phyloP scores from a whole-genome alignment of 2,888 invertebrate genomes.

The Spilarctia lutea region DNA sequence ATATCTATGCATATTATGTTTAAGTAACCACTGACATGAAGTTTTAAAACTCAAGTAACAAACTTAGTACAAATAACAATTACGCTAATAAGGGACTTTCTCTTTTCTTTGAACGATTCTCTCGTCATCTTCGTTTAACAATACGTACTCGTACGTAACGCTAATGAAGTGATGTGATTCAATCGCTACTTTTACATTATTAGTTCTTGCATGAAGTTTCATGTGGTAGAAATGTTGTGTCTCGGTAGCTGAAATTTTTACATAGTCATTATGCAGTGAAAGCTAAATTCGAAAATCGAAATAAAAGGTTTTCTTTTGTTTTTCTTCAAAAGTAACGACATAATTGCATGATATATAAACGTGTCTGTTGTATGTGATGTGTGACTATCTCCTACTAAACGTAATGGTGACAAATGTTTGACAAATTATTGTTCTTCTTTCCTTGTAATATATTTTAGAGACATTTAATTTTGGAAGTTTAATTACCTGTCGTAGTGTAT shows the following conservation, averaged over 20 bases:
- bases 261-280: too few species aligned
- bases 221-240: constrained; percentile 5
- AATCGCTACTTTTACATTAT: constrained; percentile 25
- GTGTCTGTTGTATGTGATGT: too few species aligned
- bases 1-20: not conserved
- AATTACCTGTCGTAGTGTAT: too few species aligned
- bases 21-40: not conserved
- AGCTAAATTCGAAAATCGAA: not conserved
- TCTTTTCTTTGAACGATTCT: constrained; percentile 59
- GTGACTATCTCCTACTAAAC: too few species aligned
- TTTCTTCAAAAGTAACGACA: too few species aligned
- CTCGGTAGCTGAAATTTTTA: not conserved
- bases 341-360: too few species aligned
- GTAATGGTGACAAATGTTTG: too few species aligned
- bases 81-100: constrained; percentile 65
- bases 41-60: constrained; percentile 31
- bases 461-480: too few species aligned
- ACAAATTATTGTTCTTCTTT: too few species aligned
- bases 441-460: too few species aligned
- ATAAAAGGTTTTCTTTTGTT: too few species aligned
- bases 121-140: constrained; percentile 42
- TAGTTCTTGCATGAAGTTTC: constrained; percentile 14
- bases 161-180: constrained; percentile 31
- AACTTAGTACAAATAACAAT: constrained; percentile 43
- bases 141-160: constrained; percentile 42